Conservation (phyloP, 1,140 invertebrate species). For the Sinella curviseta region DNA sequence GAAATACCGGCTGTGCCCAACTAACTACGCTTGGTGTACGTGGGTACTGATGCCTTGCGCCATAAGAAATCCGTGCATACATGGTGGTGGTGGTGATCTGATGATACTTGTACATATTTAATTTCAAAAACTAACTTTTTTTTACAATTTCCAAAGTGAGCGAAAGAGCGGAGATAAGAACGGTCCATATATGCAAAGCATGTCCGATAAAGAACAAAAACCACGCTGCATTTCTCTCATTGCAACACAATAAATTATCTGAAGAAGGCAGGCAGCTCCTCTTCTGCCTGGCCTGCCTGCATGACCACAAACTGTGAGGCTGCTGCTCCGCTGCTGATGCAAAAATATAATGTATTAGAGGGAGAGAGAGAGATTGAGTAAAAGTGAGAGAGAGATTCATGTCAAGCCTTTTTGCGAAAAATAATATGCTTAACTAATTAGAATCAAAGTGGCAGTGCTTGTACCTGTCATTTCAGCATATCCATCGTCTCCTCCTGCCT, state of each 20-base stretch:
- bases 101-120: no score
- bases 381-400: background rate
- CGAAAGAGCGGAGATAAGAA: background rate
- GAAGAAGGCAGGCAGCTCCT: background rate
- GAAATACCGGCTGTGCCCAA: no score
- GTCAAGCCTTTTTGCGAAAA: conserved; percentile 5
- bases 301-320: conserved; percentile 9
- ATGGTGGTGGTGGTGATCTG: no score
- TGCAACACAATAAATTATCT: background rate
- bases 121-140: no score
- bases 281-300: background rate
- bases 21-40: no score
- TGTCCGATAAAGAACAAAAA: background rate
- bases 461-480: conserved; percentile 17
- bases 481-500: background rate
- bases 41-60: no score
- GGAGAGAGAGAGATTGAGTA: background rate
- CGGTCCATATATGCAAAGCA: no score
- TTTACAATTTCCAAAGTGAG: background rate
- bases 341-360: no score
- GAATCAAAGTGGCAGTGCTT: conserved; percentile 17
- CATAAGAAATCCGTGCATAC: no score
- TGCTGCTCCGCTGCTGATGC: no score
- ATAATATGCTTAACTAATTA: conserved; percentile 19
- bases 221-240: background rate